These are phyloP conservation scores for Diploptera punctata DNA, from an alignment of 2,888 invertebrate genomes.

Conservation along the genomic window DNA sequence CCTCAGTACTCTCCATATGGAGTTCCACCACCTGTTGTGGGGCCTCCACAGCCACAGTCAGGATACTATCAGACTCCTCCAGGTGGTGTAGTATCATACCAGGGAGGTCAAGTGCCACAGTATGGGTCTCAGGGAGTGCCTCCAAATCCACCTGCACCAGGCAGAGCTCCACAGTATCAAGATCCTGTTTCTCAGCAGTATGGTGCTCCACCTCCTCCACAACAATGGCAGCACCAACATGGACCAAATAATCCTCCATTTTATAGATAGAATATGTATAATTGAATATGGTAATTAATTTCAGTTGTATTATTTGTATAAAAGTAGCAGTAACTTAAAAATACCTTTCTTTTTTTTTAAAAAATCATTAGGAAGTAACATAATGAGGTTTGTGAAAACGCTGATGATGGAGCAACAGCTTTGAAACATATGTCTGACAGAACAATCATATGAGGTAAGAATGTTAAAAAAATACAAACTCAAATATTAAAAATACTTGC, in stretches of 20 bases:
- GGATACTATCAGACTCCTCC: conserved; percentile 35
- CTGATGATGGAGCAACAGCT: too few relatives aligned
- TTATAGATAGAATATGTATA: conserved; percentile 40
- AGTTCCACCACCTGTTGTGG: conserved; percentile 36
- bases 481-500: too few relatives aligned
- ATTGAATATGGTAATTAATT: too few relatives aligned
- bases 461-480: too few relatives aligned
- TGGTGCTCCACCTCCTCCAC: conserved; percentile 37
- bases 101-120: conserved; percentile 32
- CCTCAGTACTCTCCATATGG: conserved; percentile 42
- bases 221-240: conserved; percentile 41
- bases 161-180: conserved; percentile 34
- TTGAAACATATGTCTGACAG: too few relatives aligned
- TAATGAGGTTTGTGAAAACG: too few relatives aligned
- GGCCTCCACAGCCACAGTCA: conserved; percentile 38
- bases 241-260: conserved; percentile 36
- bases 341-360: too few relatives aligned
- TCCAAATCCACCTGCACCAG: conserved; percentile 20
- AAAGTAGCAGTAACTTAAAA: too few relatives aligned
- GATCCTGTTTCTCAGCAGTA: conserved; percentile 37
- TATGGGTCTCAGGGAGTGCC: conserved; percentile 35
- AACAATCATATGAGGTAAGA: too few relatives aligned
- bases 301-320: too few relatives aligned
- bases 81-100: conserved; percentile 36
- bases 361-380: too few relatives aligned